phyloP scores from a whole-genome alignment of 2,797 vertebrate genomes.

The Paguma larvata region DNA sequence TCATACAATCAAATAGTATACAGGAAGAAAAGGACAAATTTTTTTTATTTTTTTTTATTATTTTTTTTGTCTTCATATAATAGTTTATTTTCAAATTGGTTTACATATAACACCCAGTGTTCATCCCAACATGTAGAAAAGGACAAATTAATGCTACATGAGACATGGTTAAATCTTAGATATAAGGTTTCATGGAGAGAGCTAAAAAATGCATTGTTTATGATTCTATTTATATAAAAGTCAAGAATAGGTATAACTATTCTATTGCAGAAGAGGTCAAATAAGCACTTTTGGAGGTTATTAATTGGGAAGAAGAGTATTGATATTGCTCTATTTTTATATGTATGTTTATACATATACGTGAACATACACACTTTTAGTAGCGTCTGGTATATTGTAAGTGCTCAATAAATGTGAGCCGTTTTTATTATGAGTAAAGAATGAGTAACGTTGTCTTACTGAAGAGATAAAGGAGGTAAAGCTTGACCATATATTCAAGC shows the following conservation, averaged over 20 bases:
- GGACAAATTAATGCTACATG: neutral
- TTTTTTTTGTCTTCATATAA: too few species aligned
- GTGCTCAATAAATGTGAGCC: neutral
- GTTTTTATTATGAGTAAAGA: neutral
- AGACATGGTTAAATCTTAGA: neutral
- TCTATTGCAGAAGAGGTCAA: neutral
- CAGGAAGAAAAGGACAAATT: neutral
- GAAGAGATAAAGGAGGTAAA: neutral
- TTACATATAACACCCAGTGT: too few species aligned
- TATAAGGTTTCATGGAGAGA: neutral
- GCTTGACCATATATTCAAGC: neutral
- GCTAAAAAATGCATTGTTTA: neutral
- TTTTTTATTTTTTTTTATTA: too few species aligned
- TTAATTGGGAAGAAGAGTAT: neutral
- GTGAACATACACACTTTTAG: neutral
- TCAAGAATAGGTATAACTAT: neutral
- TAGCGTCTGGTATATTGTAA: neutral
- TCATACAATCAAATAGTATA: neutral
- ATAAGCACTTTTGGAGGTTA: neutral
- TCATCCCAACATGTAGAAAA: too few species aligned
- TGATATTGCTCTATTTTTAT: neutral
- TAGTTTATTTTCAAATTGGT: too few species aligned
- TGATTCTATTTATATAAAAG: neutral
- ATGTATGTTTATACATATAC: neutral
- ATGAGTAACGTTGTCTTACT: neutral